These are phyloP conservation scores for Eupsittula cactorum DNA, from an alignment of 2,113 vertebrate species.

Conservation along the genomic window DNA sequence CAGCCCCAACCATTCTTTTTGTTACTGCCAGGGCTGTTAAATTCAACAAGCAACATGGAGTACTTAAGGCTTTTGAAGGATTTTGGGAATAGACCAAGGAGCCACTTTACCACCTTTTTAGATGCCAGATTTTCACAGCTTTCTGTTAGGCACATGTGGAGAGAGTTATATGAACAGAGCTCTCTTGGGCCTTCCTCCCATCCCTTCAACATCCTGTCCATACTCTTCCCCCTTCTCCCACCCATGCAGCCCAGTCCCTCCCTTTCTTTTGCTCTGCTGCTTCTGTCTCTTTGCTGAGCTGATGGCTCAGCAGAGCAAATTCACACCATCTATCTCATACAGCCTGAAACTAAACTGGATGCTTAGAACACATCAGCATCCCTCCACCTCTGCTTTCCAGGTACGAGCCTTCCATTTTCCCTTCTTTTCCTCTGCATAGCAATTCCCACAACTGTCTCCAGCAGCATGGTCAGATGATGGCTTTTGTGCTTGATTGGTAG, in stretches of 20 bases:
- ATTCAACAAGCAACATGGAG: neutral
- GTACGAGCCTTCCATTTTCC: rapidly evolving
- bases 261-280: neutral
- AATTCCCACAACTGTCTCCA: rapidly evolving
- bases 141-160: neutral
- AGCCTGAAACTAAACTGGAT: neutral
- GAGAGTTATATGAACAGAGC: neutral
- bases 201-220: neutral
- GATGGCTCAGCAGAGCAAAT: neutral
- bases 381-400: neutral
- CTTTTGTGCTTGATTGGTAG: rapidly evolving
- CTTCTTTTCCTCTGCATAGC: neutral
- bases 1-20: rapidly evolving
- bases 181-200: neutral
- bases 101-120: neutral
- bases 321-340: rapidly evolving
- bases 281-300: neutral
- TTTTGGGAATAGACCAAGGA: neutral
- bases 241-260: neutral
- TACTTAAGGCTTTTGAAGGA: neutral
- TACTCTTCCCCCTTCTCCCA: too few relatives aligned
- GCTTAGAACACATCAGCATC: neutral
- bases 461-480: rapidly evolving
- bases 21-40: neutral
- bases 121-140: neutral